phyloP scores from a whole-genome alignment of 2,113 vertebrate species.

The Dendropsophus ebraccatus region DNA sequence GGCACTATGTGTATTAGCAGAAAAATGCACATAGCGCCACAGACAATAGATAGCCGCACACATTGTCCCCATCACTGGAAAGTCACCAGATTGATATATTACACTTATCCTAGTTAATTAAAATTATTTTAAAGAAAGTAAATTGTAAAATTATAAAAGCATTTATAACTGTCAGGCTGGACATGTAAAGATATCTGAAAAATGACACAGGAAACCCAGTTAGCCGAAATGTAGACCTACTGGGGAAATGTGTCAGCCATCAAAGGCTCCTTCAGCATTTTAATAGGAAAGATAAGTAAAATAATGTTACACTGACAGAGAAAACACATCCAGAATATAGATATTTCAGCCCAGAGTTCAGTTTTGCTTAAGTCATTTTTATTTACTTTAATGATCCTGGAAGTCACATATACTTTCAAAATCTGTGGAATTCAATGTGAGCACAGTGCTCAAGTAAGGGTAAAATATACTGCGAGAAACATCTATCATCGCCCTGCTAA shows the following conservation, averaged over 20 bases:
- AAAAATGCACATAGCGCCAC: too few relatives aligned
- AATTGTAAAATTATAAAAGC: too few relatives aligned
- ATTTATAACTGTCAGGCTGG: not conserved
- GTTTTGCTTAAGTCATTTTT: slow-evolving; percentile 24
- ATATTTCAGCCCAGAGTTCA: not conserved
- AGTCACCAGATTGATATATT: too few relatives aligned
- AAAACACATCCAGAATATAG: slow-evolving; percentile 25
- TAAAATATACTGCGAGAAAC: slow-evolving; percentile 35
- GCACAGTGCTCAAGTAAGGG: slow-evolving; percentile 1
- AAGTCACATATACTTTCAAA: slow-evolving; percentile 44
- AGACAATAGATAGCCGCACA: too few relatives aligned
- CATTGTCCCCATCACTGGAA: too few relatives aligned
- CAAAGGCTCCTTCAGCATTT: not conserved
- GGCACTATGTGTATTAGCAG: too few relatives aligned
- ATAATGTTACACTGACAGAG: slow-evolving; percentile 9
- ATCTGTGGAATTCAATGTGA: slow-evolving; percentile 31
- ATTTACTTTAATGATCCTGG: slow-evolving; percentile 37
- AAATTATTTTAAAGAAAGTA: not conserved
- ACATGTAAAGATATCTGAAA: not conserved
- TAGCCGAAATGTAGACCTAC: not conserved
- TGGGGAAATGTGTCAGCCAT: not conserved
- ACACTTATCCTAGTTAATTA: too few relatives aligned
- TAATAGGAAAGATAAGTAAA: not conserved
- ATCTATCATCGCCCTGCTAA: slow-evolving; percentile 34
- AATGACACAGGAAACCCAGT: too few relatives aligned